Conservation (phyloP, 2,888 invertebrate species). For the Noctua pronuba region DNA sequence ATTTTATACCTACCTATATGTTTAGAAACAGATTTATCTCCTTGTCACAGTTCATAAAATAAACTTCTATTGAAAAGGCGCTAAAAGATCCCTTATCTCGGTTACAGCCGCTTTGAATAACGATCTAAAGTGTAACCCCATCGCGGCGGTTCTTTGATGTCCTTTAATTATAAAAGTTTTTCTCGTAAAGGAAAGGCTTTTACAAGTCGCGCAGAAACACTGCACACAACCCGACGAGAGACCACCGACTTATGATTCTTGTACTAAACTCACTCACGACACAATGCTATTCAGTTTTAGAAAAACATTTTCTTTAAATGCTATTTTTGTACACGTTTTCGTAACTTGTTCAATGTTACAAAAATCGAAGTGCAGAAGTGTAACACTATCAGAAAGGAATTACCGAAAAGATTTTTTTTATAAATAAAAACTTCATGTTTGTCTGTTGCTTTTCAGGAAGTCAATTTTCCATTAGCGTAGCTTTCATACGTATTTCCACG, state of each 20-base stretch:
- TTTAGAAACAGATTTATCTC: constrained; percentile 76
- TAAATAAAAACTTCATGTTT: background rate
- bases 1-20: constrained; percentile 26
- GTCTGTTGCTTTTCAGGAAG: constrained; percentile 8
- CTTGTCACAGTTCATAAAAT: constrained; percentile 85
- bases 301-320: constrained; percentile 7
- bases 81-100: constrained; percentile 87
- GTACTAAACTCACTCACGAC: constrained; percentile 52
- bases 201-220: constrained; percentile 74
- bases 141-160: constrained; percentile 88
- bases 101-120: constrained; percentile 88
- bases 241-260: constrained; percentile 68
- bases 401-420: background rate
- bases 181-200: constrained; percentile 85
- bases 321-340: background rate
- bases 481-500: constrained; percentile 20
- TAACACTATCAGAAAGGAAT: background rate
- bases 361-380: background rate
- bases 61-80: constrained; percentile 84
- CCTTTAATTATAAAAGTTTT: constrained; percentile 90
- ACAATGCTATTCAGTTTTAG: constrained; percentile 37
- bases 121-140: constrained; percentile 89
- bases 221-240: constrained; percentile 67
- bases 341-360: background rate
- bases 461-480: constrained; percentile 17